Evolutionary conservation across 2,113 vertebrate genomes (phyloP).

Genomic region (Ptychochromis oligacanthus): DNA sequence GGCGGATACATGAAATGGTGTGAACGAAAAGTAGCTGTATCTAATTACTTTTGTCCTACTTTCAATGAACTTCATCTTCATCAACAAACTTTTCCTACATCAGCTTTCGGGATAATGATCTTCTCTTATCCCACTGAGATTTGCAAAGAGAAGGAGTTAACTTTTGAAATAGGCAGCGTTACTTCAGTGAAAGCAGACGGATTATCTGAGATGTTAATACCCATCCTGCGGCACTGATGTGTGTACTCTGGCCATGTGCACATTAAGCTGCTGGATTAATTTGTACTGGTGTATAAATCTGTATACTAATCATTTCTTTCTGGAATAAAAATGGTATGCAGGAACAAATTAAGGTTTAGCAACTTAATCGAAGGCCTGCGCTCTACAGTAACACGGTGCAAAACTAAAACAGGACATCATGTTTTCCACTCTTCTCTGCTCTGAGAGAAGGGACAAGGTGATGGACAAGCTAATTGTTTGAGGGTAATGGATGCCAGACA

Average conservation of each 20-base stretch:
- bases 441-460: slow-evolving; percentile 8
- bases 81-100: slow-evolving; percentile 41
- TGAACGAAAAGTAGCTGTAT: slow-evolving; percentile 35
- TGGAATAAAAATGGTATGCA: background rate
- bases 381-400: background rate
- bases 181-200: slow-evolving; percentile 13
- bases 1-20: slow-evolving; percentile 1
- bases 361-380: background rate
- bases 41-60: slow-evolving; percentile 70
- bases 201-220: slow-evolving; percentile 45
- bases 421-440: slow-evolving; percentile 8
- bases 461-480: slow-evolving; percentile 55
- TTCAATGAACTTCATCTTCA: slow-evolving; percentile 53
- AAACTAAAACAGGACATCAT: background rate
- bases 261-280: slow-evolving; percentile 33
- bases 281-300: slow-evolving; percentile 16
- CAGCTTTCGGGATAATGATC: slow-evolving; percentile 54
- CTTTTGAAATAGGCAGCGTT: slow-evolving; percentile 45
- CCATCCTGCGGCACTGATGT: slow-evolving; percentile 7
- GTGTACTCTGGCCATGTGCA: slow-evolving; percentile 33
- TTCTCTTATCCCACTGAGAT: slow-evolving; percentile 54
- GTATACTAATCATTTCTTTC: slow-evolving; percentile 10
- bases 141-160: slow-evolving; percentile 34
- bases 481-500: slow-evolving; percentile 50
- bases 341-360: background rate